Conservation (phyloP, 2,113 vertebrate species). For the Theropithecus gelada region DNA sequence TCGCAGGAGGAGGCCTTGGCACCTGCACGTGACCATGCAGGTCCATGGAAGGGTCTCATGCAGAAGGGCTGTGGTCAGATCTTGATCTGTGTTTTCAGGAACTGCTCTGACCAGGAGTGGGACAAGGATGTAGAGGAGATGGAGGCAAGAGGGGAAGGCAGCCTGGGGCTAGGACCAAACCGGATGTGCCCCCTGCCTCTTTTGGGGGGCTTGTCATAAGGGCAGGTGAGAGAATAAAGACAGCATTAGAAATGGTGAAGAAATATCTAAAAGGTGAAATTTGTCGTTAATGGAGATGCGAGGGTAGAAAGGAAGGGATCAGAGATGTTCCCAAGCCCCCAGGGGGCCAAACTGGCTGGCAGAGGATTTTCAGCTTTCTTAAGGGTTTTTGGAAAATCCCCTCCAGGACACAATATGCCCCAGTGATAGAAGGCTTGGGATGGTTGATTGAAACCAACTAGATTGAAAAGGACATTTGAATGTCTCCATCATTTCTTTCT, state of each 20-base stretch:
- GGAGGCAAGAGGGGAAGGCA: background rate
- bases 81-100: background rate
- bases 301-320: background rate
- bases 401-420: background rate
- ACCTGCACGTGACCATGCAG: fast-evolving
- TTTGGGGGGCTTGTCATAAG: background rate
- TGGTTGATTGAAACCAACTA: background rate
- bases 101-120: background rate
- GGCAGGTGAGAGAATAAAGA: background rate
- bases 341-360: background rate
- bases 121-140: background rate
- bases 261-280: background rate
- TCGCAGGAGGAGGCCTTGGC: background rate
- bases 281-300: background rate
- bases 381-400: background rate
- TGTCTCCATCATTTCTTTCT: background rate
- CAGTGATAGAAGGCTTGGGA: background rate
- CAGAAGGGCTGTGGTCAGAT: background rate
- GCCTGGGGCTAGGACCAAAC: background rate
- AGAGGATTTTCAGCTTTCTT: background rate
- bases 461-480: background rate
- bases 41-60: background rate
- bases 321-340: background rate
- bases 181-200: background rate
- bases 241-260: background rate